Evolutionary conservation across 2,797 vertebrate genomes (phyloP).

Genomic region (Lacerta agilis): DNA sequence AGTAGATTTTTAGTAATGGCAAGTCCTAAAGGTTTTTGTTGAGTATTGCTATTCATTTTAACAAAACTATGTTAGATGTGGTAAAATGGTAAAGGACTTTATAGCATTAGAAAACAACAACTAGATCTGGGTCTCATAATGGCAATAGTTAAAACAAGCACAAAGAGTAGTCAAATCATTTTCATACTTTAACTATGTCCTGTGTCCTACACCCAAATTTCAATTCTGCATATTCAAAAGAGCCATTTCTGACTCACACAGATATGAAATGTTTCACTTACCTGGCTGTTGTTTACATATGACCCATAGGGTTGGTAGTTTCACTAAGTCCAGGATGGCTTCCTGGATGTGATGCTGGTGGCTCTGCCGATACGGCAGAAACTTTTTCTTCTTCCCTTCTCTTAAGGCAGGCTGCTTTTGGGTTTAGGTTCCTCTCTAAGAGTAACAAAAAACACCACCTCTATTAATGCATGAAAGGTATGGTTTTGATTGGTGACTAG

Average conservation of each 20-base stretch:
- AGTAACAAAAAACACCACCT: background rate
- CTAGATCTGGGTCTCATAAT: background rate
- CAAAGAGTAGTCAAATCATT: too few relatives aligned
- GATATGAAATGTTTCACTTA: slow-evolving; percentile 34
- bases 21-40: background rate
- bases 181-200: background rate
- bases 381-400: slow-evolving; percentile 98
- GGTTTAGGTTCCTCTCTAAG: slow-evolving; percentile 95
- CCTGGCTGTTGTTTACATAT: slow-evolving; percentile 92
- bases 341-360: slow-evolving; percentile 89
- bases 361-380: slow-evolving; percentile 90
- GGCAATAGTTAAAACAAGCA: background rate
- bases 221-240: background rate
- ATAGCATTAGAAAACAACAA: background rate
- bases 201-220: background rate
- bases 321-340: slow-evolving; percentile 92
- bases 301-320: slow-evolving; percentile 97
- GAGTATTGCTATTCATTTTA: background rate
- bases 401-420: slow-evolving; percentile 99
- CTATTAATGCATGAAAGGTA: background rate
- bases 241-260: background rate
- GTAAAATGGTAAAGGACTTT: background rate
- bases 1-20: background rate
- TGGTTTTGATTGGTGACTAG: background rate
- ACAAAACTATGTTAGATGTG: background rate